Conservation (phyloP, 2,888 invertebrate species). For the Caradrina clavipalpis region DNA sequence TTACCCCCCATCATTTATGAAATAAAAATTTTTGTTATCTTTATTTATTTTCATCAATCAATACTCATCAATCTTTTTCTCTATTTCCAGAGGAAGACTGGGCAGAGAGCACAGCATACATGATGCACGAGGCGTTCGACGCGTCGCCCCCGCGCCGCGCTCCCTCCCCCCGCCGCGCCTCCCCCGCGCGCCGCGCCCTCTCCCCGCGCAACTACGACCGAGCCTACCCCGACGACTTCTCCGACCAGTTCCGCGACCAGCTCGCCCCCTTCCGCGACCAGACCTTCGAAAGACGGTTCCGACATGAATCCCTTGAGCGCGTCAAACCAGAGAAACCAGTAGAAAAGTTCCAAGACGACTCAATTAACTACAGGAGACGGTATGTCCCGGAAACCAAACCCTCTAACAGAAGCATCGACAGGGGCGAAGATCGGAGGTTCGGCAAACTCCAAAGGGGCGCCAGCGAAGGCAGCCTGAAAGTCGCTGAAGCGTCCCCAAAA, state of each 20-base stretch:
- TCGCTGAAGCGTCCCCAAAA: conserved; percentile 91
- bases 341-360: conserved; percentile 82
- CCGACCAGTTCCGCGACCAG: conserved; percentile 79
- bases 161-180: conserved; percentile 73
- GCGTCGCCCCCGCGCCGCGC: conserved; percentile 85
- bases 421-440: conserved; percentile 87
- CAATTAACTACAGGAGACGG: conserved; percentile 85
- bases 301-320: conserved; percentile 86
- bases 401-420: conserved; percentile 85
- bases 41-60: background rate
- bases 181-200: conserved; percentile 71
- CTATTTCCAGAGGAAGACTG: conserved; percentile 94
- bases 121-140: conserved; percentile 91
- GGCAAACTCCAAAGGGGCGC: conserved; percentile 84
- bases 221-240: conserved; percentile 73
- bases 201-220: conserved; percentile 74
- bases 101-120: conserved; percentile 92
- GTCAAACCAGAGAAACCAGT: conserved; percentile 76
- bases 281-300: conserved; percentile 85
- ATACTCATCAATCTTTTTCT: conserved; percentile 50
- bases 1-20: too few species aligned
- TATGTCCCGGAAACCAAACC: conserved; percentile 89
- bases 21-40: too few species aligned
- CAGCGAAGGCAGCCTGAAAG: conserved; percentile 87
- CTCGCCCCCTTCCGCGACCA: conserved; percentile 84